Conservation (phyloP, 2,888 invertebrate genomes). For the Acholoe squamosa region DNA sequence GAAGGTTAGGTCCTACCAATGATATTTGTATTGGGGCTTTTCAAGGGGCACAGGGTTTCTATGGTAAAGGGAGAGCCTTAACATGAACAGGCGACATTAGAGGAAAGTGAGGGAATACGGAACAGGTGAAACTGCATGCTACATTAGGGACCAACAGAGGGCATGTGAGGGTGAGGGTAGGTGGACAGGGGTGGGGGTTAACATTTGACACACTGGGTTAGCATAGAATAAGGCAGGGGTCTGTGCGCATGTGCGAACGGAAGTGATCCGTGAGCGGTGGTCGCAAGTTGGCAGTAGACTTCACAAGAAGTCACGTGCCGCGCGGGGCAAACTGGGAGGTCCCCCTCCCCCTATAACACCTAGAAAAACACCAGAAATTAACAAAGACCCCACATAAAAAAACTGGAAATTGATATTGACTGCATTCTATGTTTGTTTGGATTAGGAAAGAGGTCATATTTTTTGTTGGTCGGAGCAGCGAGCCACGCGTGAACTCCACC, state of each 20-base stretch:
- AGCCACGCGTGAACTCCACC: neutral
- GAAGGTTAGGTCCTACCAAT: neutral
- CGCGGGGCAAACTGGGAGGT: neutral
- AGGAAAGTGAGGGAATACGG: neutral
- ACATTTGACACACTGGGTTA: neutral
- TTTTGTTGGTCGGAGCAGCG: neutral
- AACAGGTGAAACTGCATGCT: neutral
- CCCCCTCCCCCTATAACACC: no score
- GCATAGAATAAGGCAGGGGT: neutral
- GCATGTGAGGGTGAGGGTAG: neutral
- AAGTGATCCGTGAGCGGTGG: neutral
- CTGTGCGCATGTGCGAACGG: conserved; percentile 11
- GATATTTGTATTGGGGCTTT: neutral
- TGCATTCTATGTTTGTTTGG: conserved; percentile 17
- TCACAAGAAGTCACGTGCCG: neutral
- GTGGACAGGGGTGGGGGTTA: neutral
- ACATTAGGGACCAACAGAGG: neutral
- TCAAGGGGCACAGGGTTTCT: neutral
- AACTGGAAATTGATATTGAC: neutral
- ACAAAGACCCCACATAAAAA: neutral
- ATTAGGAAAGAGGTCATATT: conserved; percentile 24
- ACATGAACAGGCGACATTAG: neutral
- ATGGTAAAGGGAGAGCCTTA: neutral
- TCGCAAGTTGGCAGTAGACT: neutral
- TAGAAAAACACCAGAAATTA: no score